A percentile compares a stretch with the other conserved stretches of the same genome.
These are phyloP conservation scores for Rhinogobio ventralis DNA, from an alignment of 2,797 vertebrate species.

Conservation along the genomic window DNA sequence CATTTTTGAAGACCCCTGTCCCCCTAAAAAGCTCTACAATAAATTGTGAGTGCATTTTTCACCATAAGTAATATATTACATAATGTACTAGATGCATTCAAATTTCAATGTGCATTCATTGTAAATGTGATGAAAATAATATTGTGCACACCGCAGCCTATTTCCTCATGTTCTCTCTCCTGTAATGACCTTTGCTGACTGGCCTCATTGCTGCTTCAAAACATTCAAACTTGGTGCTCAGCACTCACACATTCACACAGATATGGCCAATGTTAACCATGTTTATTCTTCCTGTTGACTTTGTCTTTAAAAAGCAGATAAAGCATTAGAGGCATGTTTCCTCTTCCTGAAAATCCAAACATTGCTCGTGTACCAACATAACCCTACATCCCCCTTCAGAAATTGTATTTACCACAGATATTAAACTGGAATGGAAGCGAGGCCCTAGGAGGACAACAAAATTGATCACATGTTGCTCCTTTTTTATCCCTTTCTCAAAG, in stretches of 20 bases:
- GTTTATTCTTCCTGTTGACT: conserved; percentile 33
- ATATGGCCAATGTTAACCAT: conserved; percentile 1
- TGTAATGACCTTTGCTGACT: neutral
- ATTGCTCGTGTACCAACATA: conserved; percentile 8
- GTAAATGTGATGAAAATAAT: neutral
- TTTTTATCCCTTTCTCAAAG: conserved; percentile 27
- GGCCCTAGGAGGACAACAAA: conserved; percentile 17
- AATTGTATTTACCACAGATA: conserved; percentile 5
- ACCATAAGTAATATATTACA: neutral
- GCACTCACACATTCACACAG: neutral
- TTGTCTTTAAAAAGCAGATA: conserved; percentile 14
- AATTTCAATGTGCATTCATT: neutral
- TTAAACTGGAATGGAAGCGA: neutral
- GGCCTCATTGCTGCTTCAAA: neutral
- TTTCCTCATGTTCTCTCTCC: neutral
- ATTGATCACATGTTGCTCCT: conserved; percentile 3
- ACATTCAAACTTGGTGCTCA: conserved; percentile 16
- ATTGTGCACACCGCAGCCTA: neutral
- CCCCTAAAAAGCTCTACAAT: no score
- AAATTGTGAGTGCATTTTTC: neutral
- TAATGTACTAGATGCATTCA: neutral
- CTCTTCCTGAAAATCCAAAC: conserved; percentile 11
- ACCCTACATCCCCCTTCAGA: neutral
- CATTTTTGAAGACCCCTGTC: no score
- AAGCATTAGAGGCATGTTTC: conserved; percentile 6